Evolutionary conservation across 2,113 vertebrate genomes (phyloP).

Genomic region (Saimiri boliviensis): DNA sequence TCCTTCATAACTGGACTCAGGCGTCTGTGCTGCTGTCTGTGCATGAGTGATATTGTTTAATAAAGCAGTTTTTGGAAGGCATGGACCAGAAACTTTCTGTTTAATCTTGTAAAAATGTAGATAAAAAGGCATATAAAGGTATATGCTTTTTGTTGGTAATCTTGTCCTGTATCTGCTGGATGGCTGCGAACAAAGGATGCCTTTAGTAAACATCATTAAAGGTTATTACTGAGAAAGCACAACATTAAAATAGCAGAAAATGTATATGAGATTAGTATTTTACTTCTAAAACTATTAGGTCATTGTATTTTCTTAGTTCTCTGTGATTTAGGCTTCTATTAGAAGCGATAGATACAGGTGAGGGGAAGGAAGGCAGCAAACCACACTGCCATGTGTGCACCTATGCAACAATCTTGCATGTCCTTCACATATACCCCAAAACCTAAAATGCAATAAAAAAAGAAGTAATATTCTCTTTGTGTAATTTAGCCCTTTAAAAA

Average conservation of each 20-base stretch:
- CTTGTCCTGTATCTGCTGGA: neutral
- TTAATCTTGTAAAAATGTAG: neutral
- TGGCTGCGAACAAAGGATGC: neutral
- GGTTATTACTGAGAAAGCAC: neutral
- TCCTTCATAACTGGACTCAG: neutral
- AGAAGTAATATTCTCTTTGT: neutral
- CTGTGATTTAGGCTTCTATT: neutral
- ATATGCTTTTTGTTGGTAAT: neutral
- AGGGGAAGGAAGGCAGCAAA: too few species aligned
- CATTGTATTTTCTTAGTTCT: neutral
- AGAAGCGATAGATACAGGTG: too few species aligned
- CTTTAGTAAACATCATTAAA: neutral
- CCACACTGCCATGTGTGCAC: too few species aligned
- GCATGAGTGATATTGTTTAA: neutral
- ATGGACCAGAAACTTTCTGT: neutral
- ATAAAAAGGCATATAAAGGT: neutral
- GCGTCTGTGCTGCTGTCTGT: neutral
- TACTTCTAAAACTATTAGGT: neutral
- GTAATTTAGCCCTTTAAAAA: conserved; percentile 44
- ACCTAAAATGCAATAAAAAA: too few species aligned
- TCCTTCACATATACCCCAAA: too few species aligned
- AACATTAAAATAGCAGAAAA: neutral
- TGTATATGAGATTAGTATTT: neutral
- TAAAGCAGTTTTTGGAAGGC: neutral
- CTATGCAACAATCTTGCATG: too few species aligned